Conservation (phyloP, 2,888 invertebrate species). For the Drosophila lutescens region DNA sequence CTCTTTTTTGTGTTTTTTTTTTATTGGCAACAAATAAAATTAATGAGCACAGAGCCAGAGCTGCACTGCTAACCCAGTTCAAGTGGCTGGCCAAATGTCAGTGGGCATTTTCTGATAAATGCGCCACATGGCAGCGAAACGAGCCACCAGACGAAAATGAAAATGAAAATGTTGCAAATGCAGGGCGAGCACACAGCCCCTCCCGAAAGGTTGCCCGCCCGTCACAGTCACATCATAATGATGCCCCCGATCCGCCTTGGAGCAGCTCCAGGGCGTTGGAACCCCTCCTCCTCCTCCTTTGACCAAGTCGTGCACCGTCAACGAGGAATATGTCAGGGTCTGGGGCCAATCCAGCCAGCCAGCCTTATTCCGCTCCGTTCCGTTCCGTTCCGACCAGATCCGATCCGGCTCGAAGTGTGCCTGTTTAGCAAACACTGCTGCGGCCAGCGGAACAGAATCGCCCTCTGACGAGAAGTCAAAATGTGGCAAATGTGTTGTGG, state of each 20-base stretch:
- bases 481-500: slow-evolving; percentile 68
- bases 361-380: slow-evolving; percentile 1
- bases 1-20: not conserved
- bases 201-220: slow-evolving; percentile 68
- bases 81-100: slow-evolving; percentile 74
- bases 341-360: slow-evolving; percentile 39
- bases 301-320: slow-evolving; percentile 73
- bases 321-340: slow-evolving; percentile 80
- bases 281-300: slow-evolving; percentile 51
- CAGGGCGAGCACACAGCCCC: slow-evolving; percentile 51
- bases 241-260: slow-evolving; percentile 73
- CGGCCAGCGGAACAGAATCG: slow-evolving; percentile 41
- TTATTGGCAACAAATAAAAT: slow-evolving; percentile 64
- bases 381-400: slow-evolving; percentile 32
- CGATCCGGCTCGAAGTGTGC: slow-evolving; percentile 71
- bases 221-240: slow-evolving; percentile 75
- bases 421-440: slow-evolving; percentile 73
- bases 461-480: slow-evolving; percentile 74
- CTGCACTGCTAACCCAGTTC: slow-evolving; percentile 67
- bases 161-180: slow-evolving; percentile 68
- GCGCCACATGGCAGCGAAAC: slow-evolving; percentile 67
- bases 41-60: slow-evolving; percentile 62
- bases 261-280: slow-evolving; percentile 31
- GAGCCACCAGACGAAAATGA: slow-evolving; percentile 61
- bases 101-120: slow-evolving; percentile 75